Evolutionary conservation across 53 echinoderm and acorn worm species (phyloP), one percentile per base, ranked within the genome.

Genomic region (Astropecten irregularis): DNA sequence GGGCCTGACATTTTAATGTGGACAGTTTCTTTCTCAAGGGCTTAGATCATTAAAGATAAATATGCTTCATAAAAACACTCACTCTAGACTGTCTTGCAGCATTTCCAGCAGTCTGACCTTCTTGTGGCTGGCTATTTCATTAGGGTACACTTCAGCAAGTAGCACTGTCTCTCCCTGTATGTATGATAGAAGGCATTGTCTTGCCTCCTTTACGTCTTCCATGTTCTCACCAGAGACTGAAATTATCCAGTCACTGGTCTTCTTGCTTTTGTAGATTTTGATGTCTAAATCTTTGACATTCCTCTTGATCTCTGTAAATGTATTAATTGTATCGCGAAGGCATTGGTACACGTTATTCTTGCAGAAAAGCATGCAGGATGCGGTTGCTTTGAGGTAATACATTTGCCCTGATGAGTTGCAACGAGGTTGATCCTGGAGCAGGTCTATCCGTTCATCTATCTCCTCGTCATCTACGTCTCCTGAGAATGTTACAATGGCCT

Each of bases 341-440:
- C 61, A 79, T 1, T 20, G 9, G 61, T 79, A 79, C 14, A 79
- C 48, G 8, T 44, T 48, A 16, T 42, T 60, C 0, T 39, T 23
- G 61, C 79, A 79, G 62, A 79, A 79, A 29, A 79, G 62, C 79
- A 60, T 42, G 79, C 79, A 79, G 26, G 79, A 79, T 27, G 79
- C 63, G 0, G 62, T 62, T 1, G 61, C n/a, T 62, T 79, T 79
- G 19, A 47, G 42, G 9, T 30, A 40, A 46, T 79, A 79, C 30
- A 79, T 11, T 36, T 79, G 61, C 42, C 79, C 47, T 9, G 61
- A 18, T 2, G 79, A 40, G 62, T 44, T 79, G 25, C 30, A 48
- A 10, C 28, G 42, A 16, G 60, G 61, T 4, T 46, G 60, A 27
- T 42, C 29, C 60, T 32, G 42, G 31, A 60, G 18, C 8, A 30